phyloP scores from a whole-genome alignment of 2,888 invertebrate genomes.

The Calliphora vomitoria region DNA sequence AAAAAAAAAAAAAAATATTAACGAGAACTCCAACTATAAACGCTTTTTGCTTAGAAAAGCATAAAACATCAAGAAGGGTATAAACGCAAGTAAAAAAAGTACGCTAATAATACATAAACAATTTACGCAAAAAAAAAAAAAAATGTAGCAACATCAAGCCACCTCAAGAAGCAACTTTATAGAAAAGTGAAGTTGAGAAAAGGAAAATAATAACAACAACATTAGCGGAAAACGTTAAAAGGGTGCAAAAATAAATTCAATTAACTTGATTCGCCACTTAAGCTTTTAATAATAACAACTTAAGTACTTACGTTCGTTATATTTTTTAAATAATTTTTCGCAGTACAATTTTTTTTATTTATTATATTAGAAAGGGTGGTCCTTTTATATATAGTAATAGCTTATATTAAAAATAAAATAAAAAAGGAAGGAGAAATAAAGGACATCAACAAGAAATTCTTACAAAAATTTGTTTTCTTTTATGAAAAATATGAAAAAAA shows the following conservation, averaged over 20 bases:
- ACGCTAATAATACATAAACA: slow-evolving; percentile 63
- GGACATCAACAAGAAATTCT: slow-evolving; percentile 52
- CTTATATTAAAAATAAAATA: background rate
- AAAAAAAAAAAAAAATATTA: slow-evolving; percentile 26
- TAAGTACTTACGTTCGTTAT: slow-evolving; percentile 73
- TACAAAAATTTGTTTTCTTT: slow-evolving; percentile 22
- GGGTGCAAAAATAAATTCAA: slow-evolving; percentile 76
- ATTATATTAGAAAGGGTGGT: slow-evolving; percentile 12
- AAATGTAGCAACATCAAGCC: slow-evolving; percentile 29
- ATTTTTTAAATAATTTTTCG: slow-evolving; percentile 50
- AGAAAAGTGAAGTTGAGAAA: slow-evolving; percentile 17
- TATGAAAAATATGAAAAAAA: slow-evolving; percentile 3
- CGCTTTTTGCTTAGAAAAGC: slow-evolving; percentile 67
- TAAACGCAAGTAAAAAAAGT: slow-evolving; percentile 29
- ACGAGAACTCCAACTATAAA: slow-evolving; percentile 28
- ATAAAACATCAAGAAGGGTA: slow-evolving; percentile 60
- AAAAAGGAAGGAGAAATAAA: slow-evolving; percentile 34
- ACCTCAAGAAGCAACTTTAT: slow-evolving; percentile 36
- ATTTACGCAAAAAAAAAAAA: slow-evolving; percentile 55
- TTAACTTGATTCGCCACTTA: slow-evolving; percentile 76
- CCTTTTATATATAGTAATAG: background rate
- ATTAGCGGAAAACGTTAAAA: slow-evolving; percentile 66
- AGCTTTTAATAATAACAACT: slow-evolving; percentile 77
- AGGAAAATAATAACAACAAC: slow-evolving; percentile 22
- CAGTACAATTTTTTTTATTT: slow-evolving; percentile 12